A percentile compares a stretch with the other conserved stretches of the same genome.
Conservation (phyloP, 2,113 vertebrate species). For the Malaclemys terrapin region DNA sequence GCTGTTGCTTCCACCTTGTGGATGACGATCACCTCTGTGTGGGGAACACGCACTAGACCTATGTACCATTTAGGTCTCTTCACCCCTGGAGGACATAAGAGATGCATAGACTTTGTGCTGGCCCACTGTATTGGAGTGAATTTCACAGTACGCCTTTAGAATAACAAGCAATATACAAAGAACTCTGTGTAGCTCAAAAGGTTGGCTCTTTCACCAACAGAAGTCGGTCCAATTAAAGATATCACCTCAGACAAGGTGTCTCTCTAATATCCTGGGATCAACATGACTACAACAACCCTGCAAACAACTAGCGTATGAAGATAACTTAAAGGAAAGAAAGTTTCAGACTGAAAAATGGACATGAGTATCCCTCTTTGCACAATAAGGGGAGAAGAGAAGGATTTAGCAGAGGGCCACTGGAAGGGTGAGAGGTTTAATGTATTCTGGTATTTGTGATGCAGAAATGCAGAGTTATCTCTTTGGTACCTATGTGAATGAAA, state of each 20-base stretch:
- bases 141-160: not conserved
- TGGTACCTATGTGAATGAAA: not conserved
- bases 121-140: not conserved
- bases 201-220: not conserved
- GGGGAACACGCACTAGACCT: not conserved
- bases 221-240: not conserved
- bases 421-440: not conserved
- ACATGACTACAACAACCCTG: not conserved
- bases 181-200: not conserved
- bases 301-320: not conserved
- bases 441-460: not conserved
- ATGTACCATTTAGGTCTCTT: not conserved
- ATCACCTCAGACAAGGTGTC: not conserved
- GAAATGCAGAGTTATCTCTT: not conserved
- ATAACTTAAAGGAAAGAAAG: fast-evolving
- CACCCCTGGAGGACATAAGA: not conserved
- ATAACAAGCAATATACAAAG: not conserved
- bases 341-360: not conserved
- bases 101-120: not conserved
- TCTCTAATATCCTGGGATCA: not conserved
- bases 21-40: not conserved
- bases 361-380: not conserved
- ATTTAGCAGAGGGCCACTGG: not conserved
- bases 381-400: not conserved
- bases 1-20: not conserved